Conservation (phyloP, 2,888 invertebrate species). For the Sicus ferrugineus region DNA sequence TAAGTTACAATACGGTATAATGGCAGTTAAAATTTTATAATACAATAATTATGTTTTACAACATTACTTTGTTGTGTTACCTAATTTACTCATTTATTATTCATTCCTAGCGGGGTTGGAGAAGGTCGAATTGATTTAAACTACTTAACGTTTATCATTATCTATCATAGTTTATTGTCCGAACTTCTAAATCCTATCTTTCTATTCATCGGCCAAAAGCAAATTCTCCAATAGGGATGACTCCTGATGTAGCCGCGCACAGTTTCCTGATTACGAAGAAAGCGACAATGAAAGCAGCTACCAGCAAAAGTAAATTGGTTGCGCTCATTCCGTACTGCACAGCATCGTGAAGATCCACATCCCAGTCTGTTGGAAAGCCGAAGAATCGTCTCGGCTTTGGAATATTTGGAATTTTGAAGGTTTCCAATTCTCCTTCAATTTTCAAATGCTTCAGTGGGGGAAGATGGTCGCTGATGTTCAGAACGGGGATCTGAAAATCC, state of each 20-base stretch:
- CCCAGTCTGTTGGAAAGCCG: not conserved
- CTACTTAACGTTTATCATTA: not conserved
- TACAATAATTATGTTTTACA: not conserved
- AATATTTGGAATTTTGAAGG: slow-evolving; percentile 2
- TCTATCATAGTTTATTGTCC: not conserved
- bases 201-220: not conserved
- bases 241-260: not conserved
- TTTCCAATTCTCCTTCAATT: not conserved
- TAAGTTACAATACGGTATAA: not conserved
- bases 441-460: not conserved
- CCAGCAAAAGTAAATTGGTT: slow-evolving; percentile 4
- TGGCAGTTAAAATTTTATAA: not conserved
- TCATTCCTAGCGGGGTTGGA: not conserved
- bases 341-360: not conserved
- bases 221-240: slow-evolving; percentile 8
- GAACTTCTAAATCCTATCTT: not conserved
- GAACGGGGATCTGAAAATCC: not conserved
- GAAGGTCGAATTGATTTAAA: not conserved
- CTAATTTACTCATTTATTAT: not conserved
- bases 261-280: not conserved
- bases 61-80: not conserved
- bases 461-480: not conserved
- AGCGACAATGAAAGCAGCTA: not conserved
- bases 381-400: not conserved
- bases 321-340: slow-evolving; percentile 3